A percentile compares a stretch with the other conserved stretches of the same genome.
Conservation (phyloP, 92 coral and sea anemone genomes). For the Porites divaricata region DNA sequence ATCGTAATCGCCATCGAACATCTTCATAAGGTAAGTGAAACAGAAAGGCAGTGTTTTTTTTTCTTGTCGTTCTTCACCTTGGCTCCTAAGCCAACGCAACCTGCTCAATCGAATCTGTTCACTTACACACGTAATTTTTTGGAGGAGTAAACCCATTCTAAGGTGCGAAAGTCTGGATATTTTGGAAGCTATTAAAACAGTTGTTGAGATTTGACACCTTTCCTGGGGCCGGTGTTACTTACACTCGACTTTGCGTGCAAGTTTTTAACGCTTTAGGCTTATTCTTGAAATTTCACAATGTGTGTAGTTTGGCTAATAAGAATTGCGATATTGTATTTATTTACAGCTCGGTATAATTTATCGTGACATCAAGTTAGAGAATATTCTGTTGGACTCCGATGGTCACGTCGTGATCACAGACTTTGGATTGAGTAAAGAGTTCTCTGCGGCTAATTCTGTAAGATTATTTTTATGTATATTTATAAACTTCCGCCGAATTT, state of each 20-base stretch:
- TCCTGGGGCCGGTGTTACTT: neutral
- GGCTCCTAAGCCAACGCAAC: neutral
- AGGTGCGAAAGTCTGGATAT: neutral
- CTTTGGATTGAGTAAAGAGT: conserved; percentile 98
- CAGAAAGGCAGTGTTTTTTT: neutral
- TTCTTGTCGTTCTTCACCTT: no score
- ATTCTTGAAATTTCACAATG: neutral
- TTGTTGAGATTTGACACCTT: neutral
- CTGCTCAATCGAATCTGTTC: neutral
- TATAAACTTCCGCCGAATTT: conserved; percentile 7
- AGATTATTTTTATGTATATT: conserved; percentile 30
- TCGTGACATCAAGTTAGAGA: conserved; percentile 97
- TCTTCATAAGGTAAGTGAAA: conserved; percentile 83
- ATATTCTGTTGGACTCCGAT: conserved; percentile 86
- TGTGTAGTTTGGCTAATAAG: neutral
- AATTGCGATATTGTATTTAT: conserved; percentile 5
- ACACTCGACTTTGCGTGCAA: neutral
- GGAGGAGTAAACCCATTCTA: neutral
- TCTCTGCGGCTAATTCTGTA: conserved; percentile 89
- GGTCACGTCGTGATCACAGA: conserved; percentile 99
- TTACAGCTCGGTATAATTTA: conserved; percentile 98
- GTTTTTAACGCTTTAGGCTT: neutral
- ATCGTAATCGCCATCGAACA: conserved; percentile 94
- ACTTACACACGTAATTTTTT: neutral
- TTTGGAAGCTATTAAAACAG: neutral